Conservation (phyloP, 2,113 vertebrate genomes). For the Hemichromis elongatus region DNA sequence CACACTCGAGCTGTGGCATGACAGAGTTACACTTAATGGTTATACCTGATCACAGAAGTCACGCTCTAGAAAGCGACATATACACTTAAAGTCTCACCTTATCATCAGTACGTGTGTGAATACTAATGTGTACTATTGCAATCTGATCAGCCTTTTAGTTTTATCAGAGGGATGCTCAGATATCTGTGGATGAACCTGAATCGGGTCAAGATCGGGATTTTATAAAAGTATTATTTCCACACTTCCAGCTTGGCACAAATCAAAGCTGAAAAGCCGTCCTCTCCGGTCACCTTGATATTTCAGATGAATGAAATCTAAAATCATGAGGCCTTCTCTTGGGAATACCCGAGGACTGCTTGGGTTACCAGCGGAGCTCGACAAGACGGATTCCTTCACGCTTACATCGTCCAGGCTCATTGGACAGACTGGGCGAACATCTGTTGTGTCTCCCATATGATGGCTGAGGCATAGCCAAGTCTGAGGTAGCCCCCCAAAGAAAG, state of each 20-base stretch:
- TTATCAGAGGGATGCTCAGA: neutral
- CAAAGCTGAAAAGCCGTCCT: neutral
- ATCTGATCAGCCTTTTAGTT: neutral
- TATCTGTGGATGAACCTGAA: neutral
- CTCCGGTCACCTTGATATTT: slow-evolving; percentile 41
- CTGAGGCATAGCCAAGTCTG: slow-evolving; percentile 3
- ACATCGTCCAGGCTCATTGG: neutral
- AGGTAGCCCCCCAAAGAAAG: neutral
- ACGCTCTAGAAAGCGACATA: neutral
- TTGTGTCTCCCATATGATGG: neutral
- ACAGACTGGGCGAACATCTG: slow-evolving; percentile 9
- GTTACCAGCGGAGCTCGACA: slow-evolving; percentile 15
- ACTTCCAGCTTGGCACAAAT: neutral
- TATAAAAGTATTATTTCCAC: neutral
- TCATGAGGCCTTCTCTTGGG: neutral
- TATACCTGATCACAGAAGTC: neutral
- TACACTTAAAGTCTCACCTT: neutral
- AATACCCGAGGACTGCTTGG: slow-evolving; percentile 3
- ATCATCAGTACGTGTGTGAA: neutral
- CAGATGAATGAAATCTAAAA: slow-evolving; percentile 5
- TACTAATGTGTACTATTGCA: neutral
- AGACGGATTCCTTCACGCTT: slow-evolving; percentile 29
- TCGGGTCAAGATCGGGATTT: neutral
- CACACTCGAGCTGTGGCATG: neutral
- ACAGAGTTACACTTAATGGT: neutral